These are phyloP conservation scores for Apotomis capreana DNA, from an alignment of 2,888 invertebrate species.

Conservation along the genomic window DNA sequence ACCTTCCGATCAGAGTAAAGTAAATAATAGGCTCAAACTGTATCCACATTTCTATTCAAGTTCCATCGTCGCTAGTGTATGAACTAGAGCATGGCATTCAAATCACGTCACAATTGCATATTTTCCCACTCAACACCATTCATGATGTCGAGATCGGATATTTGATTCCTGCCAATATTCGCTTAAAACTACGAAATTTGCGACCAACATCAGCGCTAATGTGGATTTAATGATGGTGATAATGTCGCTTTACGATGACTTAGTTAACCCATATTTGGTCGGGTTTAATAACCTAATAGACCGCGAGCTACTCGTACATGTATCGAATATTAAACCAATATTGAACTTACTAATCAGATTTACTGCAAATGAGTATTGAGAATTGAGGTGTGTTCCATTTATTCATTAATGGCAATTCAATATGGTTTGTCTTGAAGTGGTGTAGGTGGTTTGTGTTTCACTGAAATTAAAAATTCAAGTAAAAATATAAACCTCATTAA, in stretches of 20 bases:
- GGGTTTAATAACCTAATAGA: neutral
- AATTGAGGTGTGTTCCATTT: no score
- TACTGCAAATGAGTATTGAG: neutral
- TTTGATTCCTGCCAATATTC: constrained; percentile 10
- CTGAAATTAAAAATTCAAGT: no score
- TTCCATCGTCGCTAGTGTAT: neutral
- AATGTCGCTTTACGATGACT: constrained; percentile 15
- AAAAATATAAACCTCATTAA: no score
- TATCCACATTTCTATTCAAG: neutral
- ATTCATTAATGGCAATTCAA: no score
- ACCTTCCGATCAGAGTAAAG: neutral
- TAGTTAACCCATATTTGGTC: neutral
- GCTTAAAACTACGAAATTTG: constrained; percentile 18
- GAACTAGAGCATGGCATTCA: constrained; percentile 28
- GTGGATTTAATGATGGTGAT: neutral
- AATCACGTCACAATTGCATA: constrained; percentile 31
- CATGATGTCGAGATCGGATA: constrained; percentile 16
- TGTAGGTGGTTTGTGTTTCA: no score
- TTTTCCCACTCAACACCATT: constrained; percentile 21
- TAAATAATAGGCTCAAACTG: neutral
- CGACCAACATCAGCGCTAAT: constrained; percentile 13
- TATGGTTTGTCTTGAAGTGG: no score
- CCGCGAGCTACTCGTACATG: neutral
- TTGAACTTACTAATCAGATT: neutral
- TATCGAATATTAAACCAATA: neutral